Percentiles rank a stretch among this genome's conserved stretches.
Evolutionary conservation across 2,113 vertebrate species (phyloP).

Genomic region (Trogon melanurus): DNA sequence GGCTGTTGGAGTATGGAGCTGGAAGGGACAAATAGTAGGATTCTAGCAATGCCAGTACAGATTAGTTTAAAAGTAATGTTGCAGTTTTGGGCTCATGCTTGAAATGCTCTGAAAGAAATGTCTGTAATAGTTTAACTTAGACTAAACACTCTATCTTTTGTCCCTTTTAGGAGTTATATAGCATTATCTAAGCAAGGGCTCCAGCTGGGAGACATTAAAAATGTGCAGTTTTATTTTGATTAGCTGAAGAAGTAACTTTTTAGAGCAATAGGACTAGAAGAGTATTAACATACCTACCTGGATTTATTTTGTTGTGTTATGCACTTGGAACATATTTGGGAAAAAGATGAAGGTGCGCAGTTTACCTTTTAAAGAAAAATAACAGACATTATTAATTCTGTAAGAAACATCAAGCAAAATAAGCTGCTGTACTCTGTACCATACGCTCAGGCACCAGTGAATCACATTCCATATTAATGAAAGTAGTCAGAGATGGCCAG

Average conservation of each 20-base stretch:
- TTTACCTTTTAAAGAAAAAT: neutral
- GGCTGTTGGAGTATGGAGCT: neutral
- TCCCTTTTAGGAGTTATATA: neutral
- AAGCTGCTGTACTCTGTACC: neutral
- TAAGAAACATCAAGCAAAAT: neutral
- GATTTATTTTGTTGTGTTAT: neutral
- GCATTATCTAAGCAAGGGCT: neutral
- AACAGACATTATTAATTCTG: neutral
- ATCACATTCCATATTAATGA: neutral
- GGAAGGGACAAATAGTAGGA: neutral
- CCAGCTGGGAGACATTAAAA: neutral
- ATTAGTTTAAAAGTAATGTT: neutral
- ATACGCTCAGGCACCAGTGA: neutral
- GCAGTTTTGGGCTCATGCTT: neutral
- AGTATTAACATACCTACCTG: neutral
- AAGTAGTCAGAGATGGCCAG: neutral
- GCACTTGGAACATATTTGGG: neutral
- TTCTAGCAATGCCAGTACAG: neutral
- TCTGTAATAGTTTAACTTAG: neutral
- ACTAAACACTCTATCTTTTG: neutral
- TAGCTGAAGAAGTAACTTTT: neutral
- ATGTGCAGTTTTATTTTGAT: neutral
- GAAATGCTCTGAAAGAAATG: neutral
- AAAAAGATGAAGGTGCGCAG: neutral
- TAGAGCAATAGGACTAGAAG: neutral